phyloP scores from a whole-genome alignment of 2,888 invertebrate species.

The Phengaris arion region DNA sequence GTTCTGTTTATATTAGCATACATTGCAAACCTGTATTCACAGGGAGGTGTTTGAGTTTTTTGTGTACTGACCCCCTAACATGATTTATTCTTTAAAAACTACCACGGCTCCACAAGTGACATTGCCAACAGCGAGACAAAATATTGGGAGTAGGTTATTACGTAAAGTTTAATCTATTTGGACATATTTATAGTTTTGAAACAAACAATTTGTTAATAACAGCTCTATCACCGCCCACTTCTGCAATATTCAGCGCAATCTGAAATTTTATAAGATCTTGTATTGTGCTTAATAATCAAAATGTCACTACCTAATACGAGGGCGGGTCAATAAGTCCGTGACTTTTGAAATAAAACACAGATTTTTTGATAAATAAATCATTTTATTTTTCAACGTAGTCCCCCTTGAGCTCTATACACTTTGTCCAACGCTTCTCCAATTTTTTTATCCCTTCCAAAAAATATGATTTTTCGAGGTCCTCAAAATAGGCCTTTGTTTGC shows the following conservation, averaged over 20 bases:
- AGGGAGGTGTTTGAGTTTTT: not conserved
- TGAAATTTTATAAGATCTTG: not conserved
- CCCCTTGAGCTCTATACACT: too few species aligned
- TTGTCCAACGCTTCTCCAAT: too few species aligned
- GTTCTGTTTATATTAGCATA: too few species aligned
- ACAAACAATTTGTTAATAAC: constrained; percentile 14
- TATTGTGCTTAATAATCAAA: not conserved
- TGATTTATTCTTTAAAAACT: constrained; percentile 3
- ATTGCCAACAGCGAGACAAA: constrained; percentile 20
- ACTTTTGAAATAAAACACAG: too few species aligned
- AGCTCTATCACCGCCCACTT: not conserved
- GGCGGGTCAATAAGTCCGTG: too few species aligned
- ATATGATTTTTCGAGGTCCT: too few species aligned
- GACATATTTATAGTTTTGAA: constrained; percentile 4
- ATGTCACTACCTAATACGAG: not conserved
- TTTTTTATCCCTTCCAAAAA: too few species aligned
- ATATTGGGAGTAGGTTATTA: constrained; percentile 18
- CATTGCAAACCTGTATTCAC: too few species aligned
- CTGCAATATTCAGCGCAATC: not conserved
- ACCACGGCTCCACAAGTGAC: not conserved
- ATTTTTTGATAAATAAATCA: too few species aligned
- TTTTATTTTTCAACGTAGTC: too few species aligned
- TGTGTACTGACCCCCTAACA: not conserved
- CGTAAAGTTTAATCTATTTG: constrained; percentile 2
- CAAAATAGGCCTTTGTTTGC: too few species aligned